Evolutionary conservation across 2,888 invertebrate species (phyloP), one percentile per base, ranked within the genome.

Genomic region (Lobophora halterata): DNA sequence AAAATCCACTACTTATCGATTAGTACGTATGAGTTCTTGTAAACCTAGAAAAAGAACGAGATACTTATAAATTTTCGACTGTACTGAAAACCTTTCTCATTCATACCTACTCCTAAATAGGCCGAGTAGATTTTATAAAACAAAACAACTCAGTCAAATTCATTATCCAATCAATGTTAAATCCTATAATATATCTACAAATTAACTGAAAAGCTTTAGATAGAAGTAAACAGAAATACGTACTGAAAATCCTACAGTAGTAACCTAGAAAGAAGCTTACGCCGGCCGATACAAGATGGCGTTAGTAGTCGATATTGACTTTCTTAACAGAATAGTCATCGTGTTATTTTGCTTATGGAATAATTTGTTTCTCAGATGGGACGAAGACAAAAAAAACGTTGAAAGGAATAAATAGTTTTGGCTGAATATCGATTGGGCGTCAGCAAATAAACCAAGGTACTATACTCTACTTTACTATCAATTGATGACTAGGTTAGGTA

Each of bases 201-300:
- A 29, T 33, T 21, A 39, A 18, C 29, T 19, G 26, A n/a, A n/a
- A n/a, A n/a, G n/a, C n/a, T n/a, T n/a, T 27, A 16, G 19, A 7
- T 19, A 25, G 11, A 38, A 13, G 30, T 42, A 49, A 45, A 42
- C 28, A 43, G 25, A 32, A 24, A 32, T n/a, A 12, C n/a, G 33
- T 40, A 30, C 20, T 38, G 23, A 21, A 3, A 8, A 23, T 5
- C 21, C 9, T 28, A 10, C 25, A 30, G 19, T 26, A 10, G 36
- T 41, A 46, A 42, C 49, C 46, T 45, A 52, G 25, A 36, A 42
- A 43, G 5, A 10, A 17, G 30, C 12, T 49, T 40, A 9, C 23
- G 3, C 1, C 2, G 17, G 13, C 9, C 16, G 23, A 35, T 36
- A 37, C 37, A 4, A 52, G 52, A 52, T 49, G 52, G 52, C 52